phyloP scores from a whole-genome alignment of 2,113 vertebrate species.

The Carlito syrichta region DNA sequence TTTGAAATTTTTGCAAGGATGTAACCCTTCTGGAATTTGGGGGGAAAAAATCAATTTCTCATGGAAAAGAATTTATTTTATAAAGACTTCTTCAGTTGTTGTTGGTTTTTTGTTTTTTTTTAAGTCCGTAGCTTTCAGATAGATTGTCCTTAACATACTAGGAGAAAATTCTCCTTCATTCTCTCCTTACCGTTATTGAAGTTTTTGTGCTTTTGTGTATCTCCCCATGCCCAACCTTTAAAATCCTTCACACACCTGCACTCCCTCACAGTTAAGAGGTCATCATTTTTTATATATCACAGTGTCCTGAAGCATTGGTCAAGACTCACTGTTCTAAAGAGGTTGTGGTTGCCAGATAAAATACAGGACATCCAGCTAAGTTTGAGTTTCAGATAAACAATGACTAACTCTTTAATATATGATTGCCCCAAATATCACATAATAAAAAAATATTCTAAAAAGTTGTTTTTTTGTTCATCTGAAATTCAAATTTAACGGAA shows the following conservation, averaged over 20 bases:
- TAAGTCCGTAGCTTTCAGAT: neutral
- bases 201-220: neutral
- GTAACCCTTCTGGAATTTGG: too few relatives aligned
- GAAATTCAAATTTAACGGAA: neutral
- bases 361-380: neutral
- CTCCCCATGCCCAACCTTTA: neutral
- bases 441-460: neutral
- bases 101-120: too few relatives aligned
- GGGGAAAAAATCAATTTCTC: slow-evolving; percentile 9
- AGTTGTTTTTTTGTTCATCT: neutral
- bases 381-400: neutral
- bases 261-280: neutral
- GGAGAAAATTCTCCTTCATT: neutral
- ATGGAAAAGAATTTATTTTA: neutral
- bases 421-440: neutral
- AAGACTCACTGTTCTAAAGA: neutral
- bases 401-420: neutral
- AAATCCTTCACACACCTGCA: neutral
- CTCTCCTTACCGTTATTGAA: neutral
- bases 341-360: neutral
- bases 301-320: neutral
- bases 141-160: neutral
- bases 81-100: neutral
- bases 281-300: neutral
- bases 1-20: neutral